Evolutionary conservation across 2,797 vertebrate genomes (phyloP).

Genomic region (Thaleichthys pacificus): DNA sequence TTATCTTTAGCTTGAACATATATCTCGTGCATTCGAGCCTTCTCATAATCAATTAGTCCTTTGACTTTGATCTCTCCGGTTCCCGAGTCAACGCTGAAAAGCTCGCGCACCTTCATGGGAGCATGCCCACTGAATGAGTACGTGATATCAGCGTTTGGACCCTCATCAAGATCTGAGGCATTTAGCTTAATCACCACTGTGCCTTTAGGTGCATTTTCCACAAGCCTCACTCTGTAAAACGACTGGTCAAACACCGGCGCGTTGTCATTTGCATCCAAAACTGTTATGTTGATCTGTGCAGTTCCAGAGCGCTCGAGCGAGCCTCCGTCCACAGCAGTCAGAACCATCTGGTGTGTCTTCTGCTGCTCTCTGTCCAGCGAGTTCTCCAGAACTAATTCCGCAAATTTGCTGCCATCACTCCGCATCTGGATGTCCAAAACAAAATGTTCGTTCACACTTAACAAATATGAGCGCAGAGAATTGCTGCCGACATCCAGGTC

Average conservation of each 20-base stretch:
- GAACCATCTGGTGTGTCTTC: conserved; percentile 77
- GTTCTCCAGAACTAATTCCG: conserved; percentile 84
- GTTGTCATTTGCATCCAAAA: conserved; percentile 90
- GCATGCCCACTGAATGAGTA: conserved; percentile 89
- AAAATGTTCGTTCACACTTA: conserved; percentile 88
- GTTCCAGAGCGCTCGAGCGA: conserved; percentile 83
- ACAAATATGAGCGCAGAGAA: conserved; percentile 82
- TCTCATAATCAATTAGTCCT: conserved; percentile 86
- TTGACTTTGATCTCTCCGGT: conserved; percentile 87
- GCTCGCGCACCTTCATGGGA: conserved; percentile 77
- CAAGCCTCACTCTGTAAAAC: conserved; percentile 80
- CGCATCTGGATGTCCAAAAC: conserved; percentile 84
- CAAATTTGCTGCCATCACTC: conserved; percentile 87
- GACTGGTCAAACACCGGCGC: conserved; percentile 86
- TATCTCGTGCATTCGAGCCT: conserved; percentile 84
- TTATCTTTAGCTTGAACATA: conserved; percentile 89
- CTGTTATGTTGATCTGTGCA: conserved; percentile 80
- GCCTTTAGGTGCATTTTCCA: conserved; percentile 81
- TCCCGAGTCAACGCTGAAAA: conserved; percentile 83
- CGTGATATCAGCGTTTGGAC: conserved; percentile 84
- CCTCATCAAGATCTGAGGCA: conserved; percentile 87
- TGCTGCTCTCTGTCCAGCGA: conserved; percentile 86
- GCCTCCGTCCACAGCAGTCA: conserved; percentile 88
- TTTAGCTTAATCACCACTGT: conserved; percentile 85
- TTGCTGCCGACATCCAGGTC: conserved; percentile 86